phyloP scores from a whole-genome alignment of 2,113 vertebrate species.

The Bufo gargarizans region DNA sequence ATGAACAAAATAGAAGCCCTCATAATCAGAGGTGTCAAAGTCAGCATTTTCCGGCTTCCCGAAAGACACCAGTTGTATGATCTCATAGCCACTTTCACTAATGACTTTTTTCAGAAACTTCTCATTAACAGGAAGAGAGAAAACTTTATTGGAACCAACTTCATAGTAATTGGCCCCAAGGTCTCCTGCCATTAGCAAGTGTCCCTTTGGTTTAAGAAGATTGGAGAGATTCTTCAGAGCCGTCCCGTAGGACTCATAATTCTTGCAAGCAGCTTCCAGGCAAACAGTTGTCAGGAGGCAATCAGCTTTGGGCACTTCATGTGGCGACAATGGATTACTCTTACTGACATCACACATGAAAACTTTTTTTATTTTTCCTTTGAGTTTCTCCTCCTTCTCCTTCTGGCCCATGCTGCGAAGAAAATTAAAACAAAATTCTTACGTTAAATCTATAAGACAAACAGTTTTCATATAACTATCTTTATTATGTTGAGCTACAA shows the following conservation, averaged over 20 bases:
- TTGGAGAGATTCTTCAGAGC: conserved; percentile 55
- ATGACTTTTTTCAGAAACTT: conserved; percentile 40
- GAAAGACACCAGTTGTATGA: conserved; percentile 43
- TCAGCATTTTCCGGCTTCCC: neutral
- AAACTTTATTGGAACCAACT: conserved; percentile 54
- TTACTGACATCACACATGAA: conserved; percentile 61
- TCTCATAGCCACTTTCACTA: conserved; percentile 25
- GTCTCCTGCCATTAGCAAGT: conserved; percentile 58
- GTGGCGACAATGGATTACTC: conserved; percentile 59
- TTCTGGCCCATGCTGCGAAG: neutral
- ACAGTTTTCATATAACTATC: neutral
- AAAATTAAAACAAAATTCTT: neutral
- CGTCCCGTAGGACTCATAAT: conserved; percentile 35
- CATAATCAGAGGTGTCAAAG: conserved; percentile 6
- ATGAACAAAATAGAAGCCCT: conserved; percentile 46
- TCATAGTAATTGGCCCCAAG: conserved; percentile 63
- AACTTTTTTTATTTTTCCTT: conserved; percentile 49
- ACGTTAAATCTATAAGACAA: too few relatives aligned
- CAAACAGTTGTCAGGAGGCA: conserved; percentile 62
- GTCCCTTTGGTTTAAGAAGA: conserved; percentile 59
- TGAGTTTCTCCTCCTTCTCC: conserved; percentile 60
- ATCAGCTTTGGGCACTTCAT: conserved; percentile 48
- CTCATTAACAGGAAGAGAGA: conserved; percentile 58
- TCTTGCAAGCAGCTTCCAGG: conserved; percentile 62
- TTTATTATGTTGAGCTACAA: neutral